These are phyloP conservation scores for Oxycera nigricornis DNA, from an alignment of 2,888 invertebrate genomes.

Conservation along the genomic window DNA sequence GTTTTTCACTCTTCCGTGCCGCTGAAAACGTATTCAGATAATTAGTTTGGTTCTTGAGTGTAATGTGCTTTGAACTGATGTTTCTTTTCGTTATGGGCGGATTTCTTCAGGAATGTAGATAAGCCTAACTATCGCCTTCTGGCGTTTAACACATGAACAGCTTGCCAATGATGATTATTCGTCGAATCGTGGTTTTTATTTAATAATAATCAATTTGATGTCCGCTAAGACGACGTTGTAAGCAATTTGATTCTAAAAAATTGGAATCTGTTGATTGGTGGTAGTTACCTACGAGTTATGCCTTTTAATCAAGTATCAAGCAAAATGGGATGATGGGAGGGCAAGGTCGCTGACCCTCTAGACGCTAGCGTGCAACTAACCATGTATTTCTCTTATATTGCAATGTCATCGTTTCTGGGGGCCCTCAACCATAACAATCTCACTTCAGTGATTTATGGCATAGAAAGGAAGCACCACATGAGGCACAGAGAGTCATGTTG, in stretches of 20 bases:
- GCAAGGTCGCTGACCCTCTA: constrained; percentile 4
- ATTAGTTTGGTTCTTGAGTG: background rate
- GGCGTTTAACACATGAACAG: background rate
- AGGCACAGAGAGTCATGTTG: no score
- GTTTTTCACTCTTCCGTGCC: background rate
- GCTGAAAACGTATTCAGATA: background rate
- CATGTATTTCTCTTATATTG: background rate
- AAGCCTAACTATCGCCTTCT: background rate
- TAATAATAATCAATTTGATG: background rate
- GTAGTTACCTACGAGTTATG: no score
- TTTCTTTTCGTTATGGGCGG: background rate
- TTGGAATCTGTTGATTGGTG: no score
- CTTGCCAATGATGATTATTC: background rate
- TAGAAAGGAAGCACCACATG: no score
- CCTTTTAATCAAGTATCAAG: no score
- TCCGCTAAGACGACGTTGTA: background rate
- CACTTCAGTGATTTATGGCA: constrained; percentile 16
- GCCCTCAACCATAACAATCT: constrained; percentile 24
- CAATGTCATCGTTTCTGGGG: background rate
- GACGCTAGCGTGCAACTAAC: background rate
- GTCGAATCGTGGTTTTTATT: background rate
- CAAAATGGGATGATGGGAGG: no score
- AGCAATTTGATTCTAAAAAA: background rate
- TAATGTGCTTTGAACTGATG: background rate
- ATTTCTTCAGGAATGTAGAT: background rate